A percentile compares a stretch with the other conserved stretches of the same genome.
These are phyloP conservation scores for Diloba caeruleocephala DNA, from an alignment of 2,888 invertebrate genomes.

Conservation along the genomic window DNA sequence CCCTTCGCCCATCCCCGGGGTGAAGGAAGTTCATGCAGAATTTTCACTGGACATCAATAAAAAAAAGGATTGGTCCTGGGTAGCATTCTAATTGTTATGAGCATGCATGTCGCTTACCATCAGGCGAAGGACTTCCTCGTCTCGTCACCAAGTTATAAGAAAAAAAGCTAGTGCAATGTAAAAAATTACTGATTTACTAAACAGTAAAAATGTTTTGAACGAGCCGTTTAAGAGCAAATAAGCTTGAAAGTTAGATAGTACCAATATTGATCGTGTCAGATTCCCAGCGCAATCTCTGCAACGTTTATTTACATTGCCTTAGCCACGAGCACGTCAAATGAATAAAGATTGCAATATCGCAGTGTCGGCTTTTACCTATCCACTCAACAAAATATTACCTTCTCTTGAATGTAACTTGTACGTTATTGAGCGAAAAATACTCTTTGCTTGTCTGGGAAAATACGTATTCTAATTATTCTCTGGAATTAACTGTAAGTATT, in stretches of 20 bases:
- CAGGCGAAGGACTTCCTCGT: too few species aligned
- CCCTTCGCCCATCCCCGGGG: too few species aligned
- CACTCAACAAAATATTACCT: constrained; percentile 29
- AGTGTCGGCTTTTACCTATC: constrained; percentile 20
- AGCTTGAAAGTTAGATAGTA: constrained; percentile 28
- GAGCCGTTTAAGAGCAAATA: constrained; percentile 17
- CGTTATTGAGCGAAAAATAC: too few species aligned
- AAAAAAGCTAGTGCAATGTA: neutral
- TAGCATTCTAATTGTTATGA: too few species aligned
- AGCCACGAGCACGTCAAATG: constrained; percentile 27
- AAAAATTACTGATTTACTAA: neutral
- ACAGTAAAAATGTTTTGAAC: constrained; percentile 15
- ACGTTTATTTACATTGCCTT: constrained; percentile 32
- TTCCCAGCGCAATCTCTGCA: constrained; percentile 23
- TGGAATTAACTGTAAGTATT: too few species aligned
- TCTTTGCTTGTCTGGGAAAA: too few species aligned
- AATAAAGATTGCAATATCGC: constrained; percentile 43
- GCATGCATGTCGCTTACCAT: too few species aligned
- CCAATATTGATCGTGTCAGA: constrained; percentile 42
- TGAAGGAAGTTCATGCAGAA: too few species aligned
- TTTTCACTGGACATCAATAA: too few species aligned
- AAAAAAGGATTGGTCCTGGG: too few species aligned
- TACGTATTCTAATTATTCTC: too few species aligned
- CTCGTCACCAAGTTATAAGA: too few species aligned
- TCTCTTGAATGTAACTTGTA: constrained; percentile 4